Base-by-base conservation (phyloP, 2,888 invertebrate genomes). In the Myathropa florea region DNA sequence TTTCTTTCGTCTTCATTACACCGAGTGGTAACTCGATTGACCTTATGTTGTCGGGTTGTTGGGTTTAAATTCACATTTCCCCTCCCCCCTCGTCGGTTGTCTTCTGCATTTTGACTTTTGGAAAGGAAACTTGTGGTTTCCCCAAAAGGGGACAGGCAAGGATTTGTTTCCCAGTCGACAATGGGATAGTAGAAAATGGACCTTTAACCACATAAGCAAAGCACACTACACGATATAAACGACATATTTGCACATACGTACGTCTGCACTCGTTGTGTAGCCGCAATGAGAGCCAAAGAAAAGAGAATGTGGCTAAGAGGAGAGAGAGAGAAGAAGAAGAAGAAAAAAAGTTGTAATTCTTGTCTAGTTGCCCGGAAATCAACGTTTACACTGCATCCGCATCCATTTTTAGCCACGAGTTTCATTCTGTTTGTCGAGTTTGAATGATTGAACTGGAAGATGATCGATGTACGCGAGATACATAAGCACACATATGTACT, bases 341-440 rank as follows among this genome's bases (percentile, higher is more conserved):
- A 55, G 26, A 39, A 79, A 84, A 84, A 83, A 86, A 82, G 86
- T 86, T 82, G 86, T 78, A 79, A 82, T 86, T 86, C 86, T 86
- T 83, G 86, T 83, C 82, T 82, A 86, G 82, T 67, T 86, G 86
- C 82, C 86, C 86, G 86, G 86, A 86, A 86, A 86, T 86, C 86
- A 79, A 63, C 86, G 86, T 86, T 86, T 86, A 86, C 73, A 86
- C 82, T 82, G 86, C 86, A 86, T 86, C 86, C 86, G 86, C 76
- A 86, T 86, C 82, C 86, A 86, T 83, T 86, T 86, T 86, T 86
- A 86, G 86, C 70, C 65, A 65, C 75, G 71, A 78, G 75, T 79
- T 86, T 81, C 78, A 78, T 75, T 82, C 61, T 70, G 65, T 77
- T 82, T 67, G 55, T 67, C 60, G 57, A 71, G 30, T 71, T 77